Evolutionary conservation across 1,140 invertebrate genomes (phyloP).

Genomic region (Drosophila rhopaloa): DNA sequence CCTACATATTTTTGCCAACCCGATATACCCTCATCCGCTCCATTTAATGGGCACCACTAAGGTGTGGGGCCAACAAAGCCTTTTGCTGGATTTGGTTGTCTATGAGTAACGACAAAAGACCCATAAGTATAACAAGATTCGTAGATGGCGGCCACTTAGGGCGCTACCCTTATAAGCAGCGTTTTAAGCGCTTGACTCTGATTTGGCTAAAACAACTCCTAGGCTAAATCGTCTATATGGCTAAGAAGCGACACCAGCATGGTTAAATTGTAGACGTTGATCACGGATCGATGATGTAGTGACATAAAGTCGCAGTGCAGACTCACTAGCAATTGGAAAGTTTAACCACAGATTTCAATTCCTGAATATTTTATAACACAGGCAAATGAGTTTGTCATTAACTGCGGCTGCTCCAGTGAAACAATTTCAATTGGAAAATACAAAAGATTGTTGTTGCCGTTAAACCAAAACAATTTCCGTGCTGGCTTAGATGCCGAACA

Average conservation of each 20-base stretch:
- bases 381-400: constrained; percentile 41
- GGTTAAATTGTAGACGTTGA: constrained; percentile 26
- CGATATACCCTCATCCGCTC: neutral
- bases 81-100: constrained; percentile 21
- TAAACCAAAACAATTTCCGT: constrained; percentile 74
- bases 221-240: constrained; percentile 10
- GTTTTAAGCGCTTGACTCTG: constrained; percentile 12
- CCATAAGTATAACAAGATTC: constrained; percentile 44
- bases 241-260: constrained; percentile 2
- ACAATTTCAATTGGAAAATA: constrained; percentile 45
- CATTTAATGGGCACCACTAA: constrained; percentile 12
- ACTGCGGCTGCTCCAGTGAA: constrained; percentile 59
- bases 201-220: constrained; percentile 50
- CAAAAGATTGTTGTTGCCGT: constrained; percentile 54
- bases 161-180: constrained; percentile 46
- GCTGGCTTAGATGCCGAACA: constrained; percentile 55
- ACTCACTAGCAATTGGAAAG: constrained; percentile 36
- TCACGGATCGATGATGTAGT: constrained; percentile 14
- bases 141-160: constrained; percentile 48
- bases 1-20: neutral
- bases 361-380: constrained; percentile 42
- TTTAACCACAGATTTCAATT: constrained; percentile 49
- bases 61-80: constrained; percentile 51
- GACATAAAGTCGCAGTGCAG: constrained; percentile 15
- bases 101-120: constrained; percentile 51